A percentile compares a stretch with the other conserved stretches of the same genome.
Evolutionary conservation across 2,888 invertebrate genomes (phyloP).

Genomic region (Synanthedon myopaeformis): DNA sequence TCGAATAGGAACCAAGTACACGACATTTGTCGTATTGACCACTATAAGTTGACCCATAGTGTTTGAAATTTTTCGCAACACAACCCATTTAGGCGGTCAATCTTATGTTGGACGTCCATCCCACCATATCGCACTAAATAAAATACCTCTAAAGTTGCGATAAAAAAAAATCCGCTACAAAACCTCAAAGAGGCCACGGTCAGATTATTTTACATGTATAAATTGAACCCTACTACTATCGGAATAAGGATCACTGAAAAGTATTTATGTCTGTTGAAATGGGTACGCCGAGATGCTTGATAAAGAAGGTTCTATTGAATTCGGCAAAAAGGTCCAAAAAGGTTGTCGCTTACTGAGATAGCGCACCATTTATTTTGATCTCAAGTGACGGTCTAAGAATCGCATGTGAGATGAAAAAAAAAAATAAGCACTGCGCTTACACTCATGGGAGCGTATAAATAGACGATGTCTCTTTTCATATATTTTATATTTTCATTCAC

Average conservation of each 20-base stretch:
- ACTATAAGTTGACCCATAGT: not conserved
- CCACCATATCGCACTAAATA: not conserved
- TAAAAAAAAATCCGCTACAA: not conserved
- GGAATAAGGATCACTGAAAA: not conserved
- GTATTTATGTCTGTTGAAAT: not conserved
- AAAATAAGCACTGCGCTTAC: not conserved
- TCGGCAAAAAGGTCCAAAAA: constrained; percentile 29
- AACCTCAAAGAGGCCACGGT: not conserved
- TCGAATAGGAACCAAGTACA: not conserved
- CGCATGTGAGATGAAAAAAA: constrained; percentile 5
- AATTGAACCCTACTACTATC: not conserved
- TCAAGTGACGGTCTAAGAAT: constrained; percentile 22
- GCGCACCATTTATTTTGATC: constrained; percentile 37
- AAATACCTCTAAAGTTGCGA: constrained; percentile 1
- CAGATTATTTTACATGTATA: not conserved
- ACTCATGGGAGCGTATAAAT: not conserved
- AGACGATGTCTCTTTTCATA: too few relatives aligned
- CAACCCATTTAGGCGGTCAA: not conserved
- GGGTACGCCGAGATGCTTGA: constrained; percentile 16
- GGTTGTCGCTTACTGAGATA: constrained; percentile 9
- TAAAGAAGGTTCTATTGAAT: constrained; percentile 36
- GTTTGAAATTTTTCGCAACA: not conserved
- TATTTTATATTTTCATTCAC: too few relatives aligned
- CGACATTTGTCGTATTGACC: not conserved
- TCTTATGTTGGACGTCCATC: not conserved